These are phyloP conservation scores for Sycophila sp. DNA, from an alignment of 1,140 invertebrate genomes.

Conservation along the genomic window DNA sequence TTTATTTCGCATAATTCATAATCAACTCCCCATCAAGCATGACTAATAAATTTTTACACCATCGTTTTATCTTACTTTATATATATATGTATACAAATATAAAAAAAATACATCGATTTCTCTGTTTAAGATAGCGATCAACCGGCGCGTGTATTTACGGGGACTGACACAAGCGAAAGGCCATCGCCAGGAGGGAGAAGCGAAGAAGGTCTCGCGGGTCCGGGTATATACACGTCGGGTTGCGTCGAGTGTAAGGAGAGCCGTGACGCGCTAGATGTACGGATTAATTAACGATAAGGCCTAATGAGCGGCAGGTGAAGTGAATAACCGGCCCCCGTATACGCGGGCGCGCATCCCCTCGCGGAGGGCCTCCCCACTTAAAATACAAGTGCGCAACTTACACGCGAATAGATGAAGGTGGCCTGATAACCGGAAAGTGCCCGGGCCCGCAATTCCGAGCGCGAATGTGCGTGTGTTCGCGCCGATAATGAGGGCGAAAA, in stretches of 20 bases:
- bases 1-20: too few species aligned
- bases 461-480: background rate
- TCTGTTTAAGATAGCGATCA: too few species aligned
- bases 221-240: conserved; percentile 18
- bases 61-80: too few species aligned
- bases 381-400: conserved; percentile 25
- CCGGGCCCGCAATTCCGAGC: conserved; percentile 6
- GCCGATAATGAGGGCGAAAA: conserved; percentile 17
- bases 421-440: conserved; percentile 20
- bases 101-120: too few species aligned
- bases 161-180: too few species aligned
- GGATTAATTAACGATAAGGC: conserved; percentile 68
- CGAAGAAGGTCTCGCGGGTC: background rate
- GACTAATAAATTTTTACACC: too few species aligned
- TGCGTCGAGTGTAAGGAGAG: conserved; percentile 64
- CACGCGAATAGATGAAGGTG: conserved; percentile 26
- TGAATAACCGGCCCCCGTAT: conserved; percentile 44
- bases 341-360: background rate
- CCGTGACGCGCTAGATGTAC: conserved; percentile 63
- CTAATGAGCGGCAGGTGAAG: conserved; percentile 67
- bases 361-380: conserved; percentile 8
- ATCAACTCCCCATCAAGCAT: too few species aligned
- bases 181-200: background rate
- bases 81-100: background rate
- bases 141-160: too few species aligned